These are phyloP conservation scores for Erebia epiphron DNA, from an alignment of 2,888 invertebrate genomes.

Conservation along the genomic window DNA sequence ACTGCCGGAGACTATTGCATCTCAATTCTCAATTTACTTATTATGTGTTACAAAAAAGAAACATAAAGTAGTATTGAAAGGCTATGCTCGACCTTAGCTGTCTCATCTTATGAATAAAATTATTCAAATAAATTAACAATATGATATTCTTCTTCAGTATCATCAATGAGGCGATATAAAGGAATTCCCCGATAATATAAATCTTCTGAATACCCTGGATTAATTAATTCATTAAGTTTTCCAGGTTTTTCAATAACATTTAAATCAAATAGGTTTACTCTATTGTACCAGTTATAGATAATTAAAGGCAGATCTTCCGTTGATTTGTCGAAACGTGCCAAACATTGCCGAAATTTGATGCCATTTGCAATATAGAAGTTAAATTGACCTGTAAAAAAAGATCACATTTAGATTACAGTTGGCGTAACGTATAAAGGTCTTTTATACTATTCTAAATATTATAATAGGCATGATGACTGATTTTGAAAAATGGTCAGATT, in stretches of 20 bases:
- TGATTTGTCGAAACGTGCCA: slow-evolving; percentile 98
- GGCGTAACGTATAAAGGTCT: too few relatives aligned
- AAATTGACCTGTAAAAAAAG: background rate
- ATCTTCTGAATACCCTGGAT: slow-evolving; percentile 95
- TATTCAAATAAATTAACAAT: slow-evolving; percentile 31
- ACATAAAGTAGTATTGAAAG: too few relatives aligned
- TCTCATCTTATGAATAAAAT: background rate
- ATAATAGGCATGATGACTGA: too few relatives aligned
- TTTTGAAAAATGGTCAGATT: too few relatives aligned
- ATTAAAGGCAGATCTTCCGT: slow-evolving; percentile 95
- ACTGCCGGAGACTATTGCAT: too few relatives aligned
- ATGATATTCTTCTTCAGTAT: background rate
- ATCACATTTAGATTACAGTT: background rate
- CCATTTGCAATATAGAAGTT: slow-evolving; percentile 99
- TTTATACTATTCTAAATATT: too few relatives aligned
- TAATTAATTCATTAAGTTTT: slow-evolving; percentile 93
- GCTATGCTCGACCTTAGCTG: too few relatives aligned
- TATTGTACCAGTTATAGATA: slow-evolving; percentile 99
- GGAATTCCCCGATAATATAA: too few relatives aligned
- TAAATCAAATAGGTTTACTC: slow-evolving; percentile 98
- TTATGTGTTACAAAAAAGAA: too few relatives aligned
- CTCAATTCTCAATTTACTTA: too few relatives aligned
- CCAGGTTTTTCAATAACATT: slow-evolving; percentile 91
- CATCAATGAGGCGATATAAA: background rate
- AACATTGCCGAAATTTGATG: slow-evolving; percentile 96